Base-by-base conservation (phyloP, 1,140 invertebrate species). In the Hylaeus anthracinus region DNA sequence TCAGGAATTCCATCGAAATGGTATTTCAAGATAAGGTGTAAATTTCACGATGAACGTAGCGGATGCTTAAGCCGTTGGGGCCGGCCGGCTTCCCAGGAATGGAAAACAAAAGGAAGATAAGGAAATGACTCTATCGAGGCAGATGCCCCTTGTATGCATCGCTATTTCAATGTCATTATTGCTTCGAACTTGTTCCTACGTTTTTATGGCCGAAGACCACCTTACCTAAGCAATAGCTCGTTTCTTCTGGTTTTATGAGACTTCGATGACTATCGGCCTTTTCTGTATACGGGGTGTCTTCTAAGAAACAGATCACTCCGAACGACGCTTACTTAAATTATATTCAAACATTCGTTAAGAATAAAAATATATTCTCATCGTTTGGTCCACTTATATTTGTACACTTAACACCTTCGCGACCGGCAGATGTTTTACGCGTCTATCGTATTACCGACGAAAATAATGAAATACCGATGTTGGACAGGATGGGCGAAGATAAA, bases 221-320 rank as follows among this genome's bases (percentile, higher is more conserved):
- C 61, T 41, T 26, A 15, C 45, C 65, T 84, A 81, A 81, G 81
- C 65, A 61, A 71, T 81, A 83, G 72, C 81, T 84, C 73, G 79
- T 87, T 85, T 45, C 69, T 70, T 45, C 41, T 77, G 53, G 81
- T 82, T 89, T 90, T 90, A 89, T 61, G 84, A 86, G 60, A 56
- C 60, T 26, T 84, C 55, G 66, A 79, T 78, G 72, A 85, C 61
- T 80, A 87, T 89, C 84, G 78, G 87, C 65, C 55, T 48, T 55
- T 78, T 10, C 51, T 9, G 6, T 51, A 51, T 51, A 51, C 9
- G 51, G 51, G 51, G 51, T 51, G 51, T 9, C 2, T 9, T 9
- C 2, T 9, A 2, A 10, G 9, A 51, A 51, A 51, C 51, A 2
- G 51, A 9, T 2, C 51, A 51, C 51, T 26, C 26, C 26, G 26